Base-by-base conservation (phyloP, 2,888 invertebrate genomes). In the Physocephala rufipes region DNA sequence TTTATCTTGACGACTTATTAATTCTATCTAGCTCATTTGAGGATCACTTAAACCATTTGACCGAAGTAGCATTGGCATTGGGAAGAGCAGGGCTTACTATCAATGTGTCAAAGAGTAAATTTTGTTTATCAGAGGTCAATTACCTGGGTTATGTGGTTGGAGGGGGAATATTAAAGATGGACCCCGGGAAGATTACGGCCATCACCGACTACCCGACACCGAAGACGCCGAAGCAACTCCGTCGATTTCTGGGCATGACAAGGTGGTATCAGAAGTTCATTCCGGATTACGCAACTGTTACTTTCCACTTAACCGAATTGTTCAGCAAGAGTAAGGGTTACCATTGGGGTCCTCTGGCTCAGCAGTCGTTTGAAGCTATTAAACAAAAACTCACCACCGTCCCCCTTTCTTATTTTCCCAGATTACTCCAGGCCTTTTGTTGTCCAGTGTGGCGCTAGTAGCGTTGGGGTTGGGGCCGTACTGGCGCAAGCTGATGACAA, bases 361-460 rank as follows among this genome's bases (percentile, higher is more conserved):
- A 67, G 21, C 28, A 28, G 1, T 55, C 73, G 13, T 71, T 73
- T 64, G 66, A 63, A 0, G 12, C n/a, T 3, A n/a, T 73, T 3
- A 75, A 75, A 36, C 15, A 45, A 15, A 63, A 43, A n/a, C 21
- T 74, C 12, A 55, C 67, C 0, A 43, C 64, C 9, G 73, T 73
- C 7, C n/a, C 73, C 74, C 15, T 30, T 71, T 47, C 24, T 75
- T 2, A 49, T 62, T 1, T 61, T 70, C 28, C 71, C 73, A 0
- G 63, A 75, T 45, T 74, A 70, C 53, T 19, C 12, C 5, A 65
- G 71, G 51, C 64, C 70, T 0, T 75, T 75, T 55, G 53, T 71
- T 15, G 30, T 74, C 13, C 73, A 74, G 47, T 73, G 72, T 61
- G 70, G 71, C 51, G 71, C 74, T 2, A 63, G 67, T 36, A 51